Conservation (phyloP, 2,113 vertebrate genomes). For the Galeopterus variegatus region DNA sequence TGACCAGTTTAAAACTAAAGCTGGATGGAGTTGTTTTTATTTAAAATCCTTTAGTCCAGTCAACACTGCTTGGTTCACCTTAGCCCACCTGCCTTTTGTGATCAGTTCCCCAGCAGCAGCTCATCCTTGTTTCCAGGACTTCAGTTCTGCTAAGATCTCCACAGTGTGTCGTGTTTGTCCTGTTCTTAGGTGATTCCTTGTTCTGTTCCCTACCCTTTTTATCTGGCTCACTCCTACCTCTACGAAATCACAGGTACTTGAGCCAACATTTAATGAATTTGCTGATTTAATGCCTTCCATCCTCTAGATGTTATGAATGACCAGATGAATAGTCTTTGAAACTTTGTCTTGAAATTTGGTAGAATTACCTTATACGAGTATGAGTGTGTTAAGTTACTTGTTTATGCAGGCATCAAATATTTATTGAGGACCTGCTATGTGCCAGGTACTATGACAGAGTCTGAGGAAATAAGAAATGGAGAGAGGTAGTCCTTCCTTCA, state of each 20-base stretch:
- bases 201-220: neutral
- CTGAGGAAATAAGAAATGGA: neutral
- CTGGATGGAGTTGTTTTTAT: neutral
- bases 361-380: neutral
- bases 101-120: neutral
- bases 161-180: neutral
- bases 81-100: neutral
- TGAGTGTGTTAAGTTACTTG: neutral
- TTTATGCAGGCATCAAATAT: neutral
- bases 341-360: slow-evolving; percentile 37
- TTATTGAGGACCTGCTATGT: neutral
- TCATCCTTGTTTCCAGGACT: neutral
- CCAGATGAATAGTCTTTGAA: neutral
- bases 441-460: neutral
- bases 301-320: neutral
- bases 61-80: neutral
- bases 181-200: neutral
- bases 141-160: neutral
- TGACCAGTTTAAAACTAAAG: neutral
- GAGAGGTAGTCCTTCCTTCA: neutral
- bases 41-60: neutral
- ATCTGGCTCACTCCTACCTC: neutral
- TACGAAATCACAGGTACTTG: neutral
- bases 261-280: neutral
- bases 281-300: neutral